These are phyloP conservation scores for Vicugna pacos DNA, from an alignment of 2,113 vertebrate species.

Conservation along the genomic window DNA sequence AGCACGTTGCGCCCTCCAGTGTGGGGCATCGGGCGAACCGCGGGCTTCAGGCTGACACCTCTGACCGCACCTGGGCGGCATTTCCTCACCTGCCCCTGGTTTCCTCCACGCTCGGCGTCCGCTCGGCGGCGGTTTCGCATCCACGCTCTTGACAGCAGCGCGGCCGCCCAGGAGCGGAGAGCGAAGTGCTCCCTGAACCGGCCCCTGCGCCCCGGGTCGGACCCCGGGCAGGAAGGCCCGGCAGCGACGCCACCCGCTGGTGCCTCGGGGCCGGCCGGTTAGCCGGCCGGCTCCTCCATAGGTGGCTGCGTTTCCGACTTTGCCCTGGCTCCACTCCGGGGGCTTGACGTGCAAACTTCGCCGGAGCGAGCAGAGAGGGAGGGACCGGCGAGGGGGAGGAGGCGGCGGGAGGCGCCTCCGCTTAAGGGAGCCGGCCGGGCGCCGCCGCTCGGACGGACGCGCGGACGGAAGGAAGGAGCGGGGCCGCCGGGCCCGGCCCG, in stretches of 20 bases:
- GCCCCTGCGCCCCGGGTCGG: background rate
- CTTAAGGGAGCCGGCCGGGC: slow-evolving; percentile 79
- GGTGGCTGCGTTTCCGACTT: slow-evolving; percentile 78
- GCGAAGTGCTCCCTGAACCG: background rate
- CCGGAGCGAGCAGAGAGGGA: slow-evolving; percentile 72
- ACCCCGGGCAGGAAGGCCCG: background rate
- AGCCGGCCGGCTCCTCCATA: background rate
- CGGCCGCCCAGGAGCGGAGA: background rate
- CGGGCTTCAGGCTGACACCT: background rate
- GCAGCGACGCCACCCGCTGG: background rate
- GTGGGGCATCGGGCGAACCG: background rate
- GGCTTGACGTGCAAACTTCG: slow-evolving; percentile 84
- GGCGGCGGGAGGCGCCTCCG: slow-evolving; percentile 76
- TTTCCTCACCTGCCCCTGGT: background rate
- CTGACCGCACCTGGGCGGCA: background rate
- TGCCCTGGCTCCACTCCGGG: slow-evolving; percentile 77
- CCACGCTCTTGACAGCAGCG: slow-evolving; percentile 75
- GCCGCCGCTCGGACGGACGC: slow-evolving; percentile 73
- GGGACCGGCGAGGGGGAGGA: slow-evolving; percentile 71
- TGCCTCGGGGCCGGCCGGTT: background rate
- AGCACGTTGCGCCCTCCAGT: background rate
- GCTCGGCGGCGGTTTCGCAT: slow-evolving; percentile 41
- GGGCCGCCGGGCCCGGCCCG: slow-evolving; percentile 61
- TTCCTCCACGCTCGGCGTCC: background rate
- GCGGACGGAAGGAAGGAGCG: slow-evolving; percentile 75